These are phyloP conservation scores for Thaumetopoea pityocampa DNA, from an alignment of 1,140 invertebrate genomes.

Conservation along the genomic window DNA sequence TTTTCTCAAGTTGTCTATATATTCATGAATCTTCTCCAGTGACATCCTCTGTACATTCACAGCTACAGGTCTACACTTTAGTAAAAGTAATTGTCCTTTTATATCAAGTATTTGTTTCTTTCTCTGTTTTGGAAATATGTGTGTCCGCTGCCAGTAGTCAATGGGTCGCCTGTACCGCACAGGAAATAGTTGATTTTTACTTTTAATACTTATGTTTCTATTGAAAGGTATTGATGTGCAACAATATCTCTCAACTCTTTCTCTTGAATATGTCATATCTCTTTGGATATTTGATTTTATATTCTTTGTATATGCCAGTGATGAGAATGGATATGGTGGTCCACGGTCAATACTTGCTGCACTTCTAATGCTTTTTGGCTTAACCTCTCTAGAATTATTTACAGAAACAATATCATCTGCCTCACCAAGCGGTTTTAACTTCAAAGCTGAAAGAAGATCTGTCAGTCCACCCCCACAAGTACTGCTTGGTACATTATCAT, in stretches of 20 bases:
- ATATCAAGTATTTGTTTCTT: slow-evolving; percentile 65
- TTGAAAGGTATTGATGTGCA: slow-evolving; percentile 40
- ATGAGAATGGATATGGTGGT: slow-evolving; percentile 71
- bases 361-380: slow-evolving; percentile 42
- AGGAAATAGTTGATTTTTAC: slow-evolving; percentile 58
- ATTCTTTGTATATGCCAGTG: slow-evolving; percentile 59
- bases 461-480: slow-evolving; percentile 40
- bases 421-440: slow-evolving; percentile 35
- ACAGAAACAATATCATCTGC: slow-evolving; percentile 16
- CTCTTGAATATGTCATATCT: slow-evolving; percentile 52
- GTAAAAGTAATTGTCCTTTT: slow-evolving; percentile 57
- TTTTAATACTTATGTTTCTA: slow-evolving; percentile 61
- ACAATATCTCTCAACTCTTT: slow-evolving; percentile 67
- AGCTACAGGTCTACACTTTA: slow-evolving; percentile 59
- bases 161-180: slow-evolving; percentile 63
- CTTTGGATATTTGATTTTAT: slow-evolving; percentile 49
- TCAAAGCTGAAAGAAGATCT: slow-evolving; percentile 59
- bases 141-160: slow-evolving; percentile 63
- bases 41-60: slow-evolving; percentile 58
- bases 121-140: slow-evolving; percentile 60
- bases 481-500: slow-evolving; percentile 38
- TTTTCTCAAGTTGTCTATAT: slow-evolving; percentile 47
- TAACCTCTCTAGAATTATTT: slow-evolving; percentile 19
- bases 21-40: slow-evolving; percentile 42
- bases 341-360: slow-evolving; percentile 55